Conservation (phyloP, 37 sponge, comb jelly and placozoan species). For the Hormiphora californensis region DNA sequence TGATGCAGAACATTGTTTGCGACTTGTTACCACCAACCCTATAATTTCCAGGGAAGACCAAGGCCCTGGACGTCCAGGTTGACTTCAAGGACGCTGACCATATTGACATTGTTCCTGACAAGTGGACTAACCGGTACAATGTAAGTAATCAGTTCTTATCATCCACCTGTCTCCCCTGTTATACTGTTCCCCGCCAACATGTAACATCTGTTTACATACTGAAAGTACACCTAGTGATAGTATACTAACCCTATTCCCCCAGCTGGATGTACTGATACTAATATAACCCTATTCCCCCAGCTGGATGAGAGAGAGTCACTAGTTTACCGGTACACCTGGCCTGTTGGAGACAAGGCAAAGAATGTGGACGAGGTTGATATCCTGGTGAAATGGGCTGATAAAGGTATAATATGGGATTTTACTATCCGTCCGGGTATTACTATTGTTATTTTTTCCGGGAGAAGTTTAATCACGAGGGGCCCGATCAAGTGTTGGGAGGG, state of each 20-base stretch:
- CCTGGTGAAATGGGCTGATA: no score
- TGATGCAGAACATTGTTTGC: no score
- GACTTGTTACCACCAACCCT: no score
- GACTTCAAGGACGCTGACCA: no score
- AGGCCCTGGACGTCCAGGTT: no score
- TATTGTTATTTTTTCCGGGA: no score
- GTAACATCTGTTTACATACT: neutral
- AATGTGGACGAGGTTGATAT: conserved; percentile 17
- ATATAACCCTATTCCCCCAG: neutral
- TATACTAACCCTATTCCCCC: neutral
- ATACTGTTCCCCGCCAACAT: neutral
- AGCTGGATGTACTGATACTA: neutral
- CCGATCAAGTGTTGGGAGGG: no score
- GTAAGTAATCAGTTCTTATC: conserved; percentile 1
- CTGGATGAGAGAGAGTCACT: neutral
- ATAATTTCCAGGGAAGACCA: no score
- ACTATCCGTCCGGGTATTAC: no score
- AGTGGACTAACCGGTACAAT: neutral
- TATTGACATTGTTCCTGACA: neutral
- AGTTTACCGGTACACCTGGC: conserved; percentile 5
- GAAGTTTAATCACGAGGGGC: no score
- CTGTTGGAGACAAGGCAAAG: no score
- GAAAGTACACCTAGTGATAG: neutral
- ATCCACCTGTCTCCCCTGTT: neutral
- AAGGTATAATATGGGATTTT: no score